Evolutionary conservation across 2,797 vertebrate genomes (phyloP), one percentile per base, ranked within the genome.

Genomic region (Mustela erminea): DNA sequence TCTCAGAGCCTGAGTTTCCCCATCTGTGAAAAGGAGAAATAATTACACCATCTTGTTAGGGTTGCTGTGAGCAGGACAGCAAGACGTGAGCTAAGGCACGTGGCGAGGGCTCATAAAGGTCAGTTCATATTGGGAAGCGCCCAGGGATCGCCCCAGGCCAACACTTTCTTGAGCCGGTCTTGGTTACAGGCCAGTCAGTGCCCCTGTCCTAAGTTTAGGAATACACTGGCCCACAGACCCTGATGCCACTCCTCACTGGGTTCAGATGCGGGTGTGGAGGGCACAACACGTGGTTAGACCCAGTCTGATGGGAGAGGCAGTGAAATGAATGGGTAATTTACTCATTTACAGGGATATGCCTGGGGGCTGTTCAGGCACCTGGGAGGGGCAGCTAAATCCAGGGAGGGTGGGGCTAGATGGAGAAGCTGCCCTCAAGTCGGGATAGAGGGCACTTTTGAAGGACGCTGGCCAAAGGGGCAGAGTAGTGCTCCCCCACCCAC

Each of bases 251-350:
- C 21, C 74, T 21, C 0, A 10, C 75, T 21, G 2, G 25, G 32
- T 68, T 32, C 74, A 72, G 20, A 32, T 35, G 15, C n/a, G 7
- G 54, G 52, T 74, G 3, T 13, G 29, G 52, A 68, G 77, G 74
- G 46, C 58, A 17, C 21, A 9, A 52, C 4, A 12, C 9, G 15
- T 54, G 60, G 52, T 25, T 27, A 95, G 54, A 62, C 58, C 52
- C 38, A 32, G 62, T 46, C 12, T 3, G 15, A 32, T n/a, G 35
- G 68, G 56, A 49, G 64, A 94, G 68, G 75, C 46, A 13, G n/a
- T 7, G 0, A 29, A 7, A 58, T 83, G 20, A 94, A 81, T 80
- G 87, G 90, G 92, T 96, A 95, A 96, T 87, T 95, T 54, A 78
- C 49, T 78, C 32, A 52, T 78, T 78, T 23, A 12, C 18, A 11